Base-by-base conservation (phyloP, 1,140 invertebrate species). In the Penaeus vannamei region DNA sequence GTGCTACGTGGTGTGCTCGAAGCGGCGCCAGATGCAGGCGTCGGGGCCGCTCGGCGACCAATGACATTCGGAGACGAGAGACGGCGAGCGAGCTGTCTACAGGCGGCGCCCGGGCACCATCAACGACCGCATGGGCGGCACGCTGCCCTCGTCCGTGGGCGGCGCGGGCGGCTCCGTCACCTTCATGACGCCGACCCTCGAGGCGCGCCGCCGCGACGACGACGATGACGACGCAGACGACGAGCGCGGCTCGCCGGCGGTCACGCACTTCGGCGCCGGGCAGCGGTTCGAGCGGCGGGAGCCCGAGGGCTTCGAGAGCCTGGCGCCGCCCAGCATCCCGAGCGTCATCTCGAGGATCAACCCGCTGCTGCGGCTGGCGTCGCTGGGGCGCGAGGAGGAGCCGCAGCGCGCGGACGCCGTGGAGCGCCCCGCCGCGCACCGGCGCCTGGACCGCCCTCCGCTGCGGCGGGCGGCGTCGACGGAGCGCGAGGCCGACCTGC, bases 1-100 rank as follows among this genome's bases (percentile, higher is more conserved):
- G 14, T 82, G 72, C 59, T 89, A 89, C 36, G 79, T 89, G 29
- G 82, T 89, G 32, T 89, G 87, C 72, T 84, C 87, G 19, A 53
- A 76, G n/a, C 87, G 87, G 10, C 87, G 87, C 5, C 69, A 85
- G 82, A 84, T 62, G 87, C 82, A 80, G 32, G 61, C 42, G n/a
- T 89, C 87, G 23, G 82, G 82, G 22, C 66, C 82, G n/a, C 82
- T 89, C 23, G 22, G 61, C 22, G 76, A 77, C 72, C 82, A 84
- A 84, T 89, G 87, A 89, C 87, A 89, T 4, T 59, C 53, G 60
- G 87, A 89, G 46, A 84, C 82, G 87, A 79, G 87, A 36, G 53
- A 60, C 22, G 83, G 87, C n/a, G 87, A 89, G 36, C 66, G 87
- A 79, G 87, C 81, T 66, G 87, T 89, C 23, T 89, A 89, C 60